Evolutionary conservation across 2,888 invertebrate species (phyloP), one percentile per base, ranked within the genome.

Genomic region (Melipona bicolor): DNA sequence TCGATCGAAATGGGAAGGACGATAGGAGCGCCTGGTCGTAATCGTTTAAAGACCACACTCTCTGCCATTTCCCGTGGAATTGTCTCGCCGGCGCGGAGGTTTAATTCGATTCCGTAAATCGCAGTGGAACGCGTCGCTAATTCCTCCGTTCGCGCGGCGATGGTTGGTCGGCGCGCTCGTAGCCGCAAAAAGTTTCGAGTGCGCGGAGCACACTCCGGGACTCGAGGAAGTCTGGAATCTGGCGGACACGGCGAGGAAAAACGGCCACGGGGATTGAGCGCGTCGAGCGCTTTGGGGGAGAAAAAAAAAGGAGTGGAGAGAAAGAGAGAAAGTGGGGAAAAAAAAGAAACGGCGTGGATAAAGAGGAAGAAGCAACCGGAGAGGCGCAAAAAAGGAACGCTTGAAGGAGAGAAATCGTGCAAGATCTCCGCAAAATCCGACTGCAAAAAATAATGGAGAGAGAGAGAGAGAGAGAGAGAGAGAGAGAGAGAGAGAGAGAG

Each of bases 331-430:
- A 17, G 62, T 61, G 77, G 67, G 79, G 56, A 61, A 50, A 71
- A 72, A 76, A 62, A 36, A 36, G 43, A 9, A 43, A 61, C 59
- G 36, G 59, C 62, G 75, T 36, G 76, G 73, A 56, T 71, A 81
- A 79, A 81, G 85, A 79, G 72, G 65, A 62, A 75, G 54, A 49
- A 64, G 11, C 32, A 49, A 49, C 17, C 32, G 71, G 72, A 62
- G 70, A 72, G 70, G 72, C 64, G 43, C 9, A 43, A 43, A 43
- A 43, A 75, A 61, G 68, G 36, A 36, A 50, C 67, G 24, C 59
- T 69, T 50, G 62, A 73, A 77, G 74, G 85, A 27, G 50, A 73
- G 36, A 27, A 71, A 69, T 36, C 32, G 67, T 27, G 50, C 13
- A 4, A 49, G 65, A 74, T 74, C 36, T 27, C 65, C 64, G 67